phyloP scores from a whole-genome alignment of 2,113 vertebrate species.

The Chrysemys picta region DNA sequence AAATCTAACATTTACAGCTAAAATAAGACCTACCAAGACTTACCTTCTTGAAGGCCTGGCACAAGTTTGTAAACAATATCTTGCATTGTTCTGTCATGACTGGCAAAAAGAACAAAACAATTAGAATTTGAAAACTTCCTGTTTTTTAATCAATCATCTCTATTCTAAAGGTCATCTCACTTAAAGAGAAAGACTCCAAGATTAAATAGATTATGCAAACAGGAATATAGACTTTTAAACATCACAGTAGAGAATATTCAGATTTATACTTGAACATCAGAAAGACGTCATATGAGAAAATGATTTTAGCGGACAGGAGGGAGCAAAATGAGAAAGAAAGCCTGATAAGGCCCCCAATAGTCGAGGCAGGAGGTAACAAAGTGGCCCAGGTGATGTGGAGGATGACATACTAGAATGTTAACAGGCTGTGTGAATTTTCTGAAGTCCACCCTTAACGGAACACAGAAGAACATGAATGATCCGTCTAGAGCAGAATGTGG shows the following conservation, averaged over 20 bases:
- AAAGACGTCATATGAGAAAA: background rate
- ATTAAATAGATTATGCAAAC: background rate
- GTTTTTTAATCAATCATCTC: background rate
- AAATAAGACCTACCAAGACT: constrained; percentile 30
- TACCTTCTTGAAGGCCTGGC: constrained; percentile 98
- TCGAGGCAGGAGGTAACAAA: background rate
- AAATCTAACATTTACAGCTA: background rate
- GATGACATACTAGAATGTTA: background rate
- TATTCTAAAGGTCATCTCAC: background rate
- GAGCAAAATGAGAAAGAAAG: background rate
- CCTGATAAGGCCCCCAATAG: background rate
- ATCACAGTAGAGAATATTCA: background rate
- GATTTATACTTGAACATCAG: background rate
- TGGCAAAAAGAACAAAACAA: constrained; percentile 59
- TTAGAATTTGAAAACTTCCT: background rate
- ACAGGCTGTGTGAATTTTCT: background rate
- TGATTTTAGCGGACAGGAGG: background rate
- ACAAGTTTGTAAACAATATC: constrained; percentile 99
- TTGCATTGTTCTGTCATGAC: constrained; percentile 99
- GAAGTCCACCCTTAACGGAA: background rate
- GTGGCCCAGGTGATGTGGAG: background rate
- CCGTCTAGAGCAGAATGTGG: background rate
- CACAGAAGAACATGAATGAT: background rate
- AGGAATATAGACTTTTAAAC: background rate
- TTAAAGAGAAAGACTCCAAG: background rate